Evolutionary conservation across 53 echinoderm and acorn worm genomes (phyloP).

Genomic region (Zoroaster sp.): DNA sequence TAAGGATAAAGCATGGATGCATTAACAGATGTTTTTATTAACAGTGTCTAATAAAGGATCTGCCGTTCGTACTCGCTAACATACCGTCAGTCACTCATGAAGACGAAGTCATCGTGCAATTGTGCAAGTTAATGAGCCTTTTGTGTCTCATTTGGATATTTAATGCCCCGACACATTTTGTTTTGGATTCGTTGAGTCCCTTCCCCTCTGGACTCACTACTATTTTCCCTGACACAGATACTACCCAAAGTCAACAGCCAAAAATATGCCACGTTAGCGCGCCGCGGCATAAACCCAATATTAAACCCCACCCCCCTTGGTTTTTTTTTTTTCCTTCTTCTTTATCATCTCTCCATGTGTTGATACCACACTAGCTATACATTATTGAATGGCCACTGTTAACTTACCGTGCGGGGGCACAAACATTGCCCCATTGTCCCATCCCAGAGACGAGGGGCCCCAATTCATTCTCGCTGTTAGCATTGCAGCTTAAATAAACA

Average conservation of each 20-base stretch:
- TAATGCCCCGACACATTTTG: background rate
- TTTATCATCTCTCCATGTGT: constrained; percentile 1
- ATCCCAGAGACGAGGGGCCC: constrained; percentile 15
- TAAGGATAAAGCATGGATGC: too few relatives aligned
- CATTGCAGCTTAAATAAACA: constrained; percentile 47
- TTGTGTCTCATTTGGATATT: constrained; percentile 34
- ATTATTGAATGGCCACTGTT: constrained; percentile 51
- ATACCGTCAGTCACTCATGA: background rate
- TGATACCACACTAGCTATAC: constrained; percentile 39
- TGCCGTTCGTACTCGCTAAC: background rate
- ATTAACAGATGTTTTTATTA: too few relatives aligned
- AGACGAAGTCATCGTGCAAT: background rate
- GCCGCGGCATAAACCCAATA: background rate
- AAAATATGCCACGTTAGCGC: constrained; percentile 22
- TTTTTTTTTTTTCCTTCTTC: background rate
- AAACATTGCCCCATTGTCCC: constrained; percentile 51
- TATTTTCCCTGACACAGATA: constrained; percentile 60
- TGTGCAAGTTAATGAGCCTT: constrained; percentile 24
- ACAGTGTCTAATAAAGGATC: too few relatives aligned
- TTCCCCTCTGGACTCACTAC: background rate
- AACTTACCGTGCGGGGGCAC: constrained; percentile 54
- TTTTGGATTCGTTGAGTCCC: background rate
- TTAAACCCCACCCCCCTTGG: constrained; percentile 18
- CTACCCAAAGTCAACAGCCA: constrained; percentile 21
- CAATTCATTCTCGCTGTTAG: constrained; percentile 56